Percentiles rank a stretch among this genome's conserved stretches.
phyloP scores from a whole-genome alignment of 2,113 vertebrate species.

The Galeopterus variegatus region DNA sequence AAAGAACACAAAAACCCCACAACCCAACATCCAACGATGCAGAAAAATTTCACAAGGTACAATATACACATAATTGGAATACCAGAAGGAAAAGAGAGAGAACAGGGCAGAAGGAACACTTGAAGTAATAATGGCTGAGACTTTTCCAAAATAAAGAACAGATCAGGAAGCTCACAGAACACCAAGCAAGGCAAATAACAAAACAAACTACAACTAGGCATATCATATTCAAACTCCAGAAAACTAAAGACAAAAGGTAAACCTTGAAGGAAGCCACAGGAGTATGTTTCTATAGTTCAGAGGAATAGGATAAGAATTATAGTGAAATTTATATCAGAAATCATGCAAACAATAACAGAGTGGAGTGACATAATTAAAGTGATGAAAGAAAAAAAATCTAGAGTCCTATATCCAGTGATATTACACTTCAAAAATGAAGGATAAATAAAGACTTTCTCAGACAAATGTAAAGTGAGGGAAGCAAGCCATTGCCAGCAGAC shows the following conservation, averaged over 20 bases:
- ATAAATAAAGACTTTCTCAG: neutral
- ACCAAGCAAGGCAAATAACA: neutral
- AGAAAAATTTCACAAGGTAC: neutral
- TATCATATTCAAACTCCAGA: neutral
- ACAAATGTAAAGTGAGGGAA: neutral
- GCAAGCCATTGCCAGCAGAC: neutral
- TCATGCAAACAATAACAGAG: neutral
- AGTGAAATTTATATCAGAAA: neutral
- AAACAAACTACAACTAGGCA: neutral
- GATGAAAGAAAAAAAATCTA: neutral
- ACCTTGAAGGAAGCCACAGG: neutral
- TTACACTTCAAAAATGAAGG: neutral
- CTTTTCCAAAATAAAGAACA: neutral
- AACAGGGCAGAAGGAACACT: neutral
- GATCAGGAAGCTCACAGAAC: neutral
- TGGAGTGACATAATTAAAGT: neutral
- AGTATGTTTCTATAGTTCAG: neutral
- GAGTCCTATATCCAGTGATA: neutral
- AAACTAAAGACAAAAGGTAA: neutral
- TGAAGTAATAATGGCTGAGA: neutral
- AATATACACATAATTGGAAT: too few relatives aligned
- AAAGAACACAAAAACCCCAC: neutral
- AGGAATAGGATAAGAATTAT: neutral
- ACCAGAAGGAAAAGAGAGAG: neutral
- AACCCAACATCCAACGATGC: neutral